Evolutionary conservation across 2,888 invertebrate genomes (phyloP), one percentile per base, ranked within the genome.

Genomic region (Aspidapion aeneum): DNA sequence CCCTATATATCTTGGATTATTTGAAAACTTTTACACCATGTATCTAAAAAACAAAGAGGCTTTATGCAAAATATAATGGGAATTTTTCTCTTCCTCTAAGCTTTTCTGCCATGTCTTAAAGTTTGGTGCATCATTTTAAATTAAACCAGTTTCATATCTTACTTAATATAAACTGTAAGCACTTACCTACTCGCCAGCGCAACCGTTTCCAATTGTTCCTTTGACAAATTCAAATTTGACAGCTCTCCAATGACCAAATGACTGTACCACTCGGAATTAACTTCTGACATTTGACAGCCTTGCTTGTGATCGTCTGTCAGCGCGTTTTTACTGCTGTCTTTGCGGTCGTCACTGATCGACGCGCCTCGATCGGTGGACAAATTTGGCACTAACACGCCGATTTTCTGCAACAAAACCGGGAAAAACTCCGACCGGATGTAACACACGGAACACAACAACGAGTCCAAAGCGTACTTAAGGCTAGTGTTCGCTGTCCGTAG

Each of bases 401-500:
- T 86, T 75, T 87, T 87, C 74, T 88, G 86, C 63, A 95, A 79
- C 22, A 95, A 77, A 69, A 86, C 82, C 55, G 87, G 87, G 75
- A 94, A 95, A 60, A 91, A 81, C 67, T 89, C 88, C 0, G 93
- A 90, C 70, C 89, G 86, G 22, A 94, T 90, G 78, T 90, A 91
- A 79, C 94, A 95, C 74, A 94, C 84, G 2, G 94, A 90, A 78
- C 95, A 96, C 57, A 96, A 79, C 61, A 94, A 85, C 73, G 91
- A 87, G 79, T 96, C 94, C n/a, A 96, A 85, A 0, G 94, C 87
- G 72, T 89, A 87, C 80, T 95, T 95, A 58, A 95, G 81, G 1
- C 90, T 86, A 62, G 87, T 85, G 52, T 87, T 85, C 18, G 87
- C 85, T 55, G 92, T 82, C n/a, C 84, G 82, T 61, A 87, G 82